Conservation (phyloP, 2,113 vertebrate species). For the Piprites chloris region DNA sequence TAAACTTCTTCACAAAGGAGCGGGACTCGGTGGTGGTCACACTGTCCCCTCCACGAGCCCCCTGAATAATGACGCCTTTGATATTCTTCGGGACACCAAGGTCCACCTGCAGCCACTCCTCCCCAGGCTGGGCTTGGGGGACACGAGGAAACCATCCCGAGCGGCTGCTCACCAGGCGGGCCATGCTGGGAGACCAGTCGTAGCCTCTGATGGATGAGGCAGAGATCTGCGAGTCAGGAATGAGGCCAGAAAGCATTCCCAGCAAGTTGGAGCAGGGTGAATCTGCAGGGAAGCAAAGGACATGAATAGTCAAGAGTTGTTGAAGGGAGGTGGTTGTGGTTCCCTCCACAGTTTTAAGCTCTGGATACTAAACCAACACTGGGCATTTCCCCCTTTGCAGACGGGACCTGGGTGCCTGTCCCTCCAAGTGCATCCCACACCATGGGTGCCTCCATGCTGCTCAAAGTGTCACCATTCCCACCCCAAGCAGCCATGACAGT, state of each 20-base stretch:
- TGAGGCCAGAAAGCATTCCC: constrained; percentile 93
- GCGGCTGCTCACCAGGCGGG: constrained; percentile 92
- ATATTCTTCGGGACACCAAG: constrained; percentile 86
- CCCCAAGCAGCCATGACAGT: neutral
- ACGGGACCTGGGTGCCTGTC: neutral
- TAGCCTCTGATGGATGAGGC: constrained; percentile 93
- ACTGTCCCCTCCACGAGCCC: constrained; percentile 90
- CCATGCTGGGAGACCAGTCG: constrained; percentile 88
- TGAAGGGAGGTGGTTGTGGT: fast-evolving
- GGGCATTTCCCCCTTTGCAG: neutral
- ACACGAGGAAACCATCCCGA: constrained; percentile 92
- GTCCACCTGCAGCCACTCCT: constrained; percentile 96
- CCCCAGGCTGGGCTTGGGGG: constrained; percentile 86
- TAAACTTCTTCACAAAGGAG: constrained; percentile 95
- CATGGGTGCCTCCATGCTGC: neutral
- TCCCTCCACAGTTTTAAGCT: neutral
- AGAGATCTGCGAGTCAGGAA: constrained; percentile 90
- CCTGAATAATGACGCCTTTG: constrained; percentile 92
- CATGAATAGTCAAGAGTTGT: neutral
- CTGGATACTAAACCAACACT: neutral
- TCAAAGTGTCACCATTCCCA: neutral
- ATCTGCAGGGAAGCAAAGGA: constrained; percentile 75
- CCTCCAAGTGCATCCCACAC: neutral
- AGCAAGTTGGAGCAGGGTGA: constrained; percentile 92
- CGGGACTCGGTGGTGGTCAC: constrained; percentile 85